Percentiles rank a stretch among this genome's conserved stretches.
Conservation (phyloP, 2,888 invertebrate species). For the Lottia scabra region DNA sequence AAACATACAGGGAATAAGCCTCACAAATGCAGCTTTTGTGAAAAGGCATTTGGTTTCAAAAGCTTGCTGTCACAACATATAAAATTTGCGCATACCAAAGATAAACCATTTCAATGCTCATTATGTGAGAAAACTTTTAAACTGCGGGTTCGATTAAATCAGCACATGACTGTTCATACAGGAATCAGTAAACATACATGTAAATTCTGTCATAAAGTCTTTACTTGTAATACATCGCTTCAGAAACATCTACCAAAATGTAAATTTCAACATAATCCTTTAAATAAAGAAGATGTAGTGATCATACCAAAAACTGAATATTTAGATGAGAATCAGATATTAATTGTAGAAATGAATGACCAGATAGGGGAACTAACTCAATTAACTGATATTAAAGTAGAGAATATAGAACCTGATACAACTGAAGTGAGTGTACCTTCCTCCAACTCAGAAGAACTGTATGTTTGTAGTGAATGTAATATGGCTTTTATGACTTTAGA, state of each 20-base stretch:
- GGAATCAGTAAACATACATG: slow-evolving; percentile 43
- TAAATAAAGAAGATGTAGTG: slow-evolving; percentile 7
- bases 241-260: slow-evolving; percentile 43
- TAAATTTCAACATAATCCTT: slow-evolving; percentile 21
- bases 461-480: slow-evolving; percentile 50
- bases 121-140: slow-evolving; percentile 50
- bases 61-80: slow-evolving; percentile 49
- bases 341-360: slow-evolving; percentile 7
- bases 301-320: slow-evolving; percentile 11
- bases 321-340: slow-evolving; percentile 1
- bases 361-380: slow-evolving; percentile 5
- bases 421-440: slow-evolving; percentile 23
- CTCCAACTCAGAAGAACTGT: slow-evolving; percentile 31
- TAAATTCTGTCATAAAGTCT: slow-evolving; percentile 36
- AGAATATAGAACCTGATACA: slow-evolving; percentile 3
- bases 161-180: slow-evolving; percentile 47
- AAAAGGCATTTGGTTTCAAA: slow-evolving; percentile 43
- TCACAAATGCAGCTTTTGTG: slow-evolving; percentile 46
- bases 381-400: not conserved
- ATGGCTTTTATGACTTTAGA: slow-evolving; percentile 35
- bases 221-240: slow-evolving; percentile 36
- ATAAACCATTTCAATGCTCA: slow-evolving; percentile 44
- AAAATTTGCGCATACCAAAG: slow-evolving; percentile 42
- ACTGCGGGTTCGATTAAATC: slow-evolving; percentile 38
- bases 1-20: slow-evolving; percentile 55